These are phyloP conservation scores for Copidosoma floridanum DNA, from an alignment of 1,140 invertebrate species.

Conservation along the genomic window DNA sequence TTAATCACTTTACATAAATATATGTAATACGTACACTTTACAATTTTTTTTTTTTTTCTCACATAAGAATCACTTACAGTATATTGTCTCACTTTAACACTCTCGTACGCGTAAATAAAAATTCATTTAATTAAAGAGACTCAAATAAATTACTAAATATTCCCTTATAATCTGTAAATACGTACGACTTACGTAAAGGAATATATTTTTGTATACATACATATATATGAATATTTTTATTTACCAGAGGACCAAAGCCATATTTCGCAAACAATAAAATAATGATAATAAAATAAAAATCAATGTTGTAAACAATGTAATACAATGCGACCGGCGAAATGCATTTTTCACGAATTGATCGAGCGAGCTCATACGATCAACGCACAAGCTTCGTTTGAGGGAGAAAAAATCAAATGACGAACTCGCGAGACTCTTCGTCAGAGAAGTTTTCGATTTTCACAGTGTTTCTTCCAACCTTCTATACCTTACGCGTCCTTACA, in stretches of 20 bases:
- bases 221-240: too few relatives aligned
- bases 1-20: constrained; percentile 34
- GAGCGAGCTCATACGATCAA: constrained; percentile 7
- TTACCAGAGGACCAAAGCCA: too few relatives aligned
- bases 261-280: too few relatives aligned
- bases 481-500: background rate
- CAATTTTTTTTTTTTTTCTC: constrained; percentile 19
- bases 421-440: background rate
- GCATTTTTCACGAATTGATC: too few relatives aligned
- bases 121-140: constrained; percentile 18
- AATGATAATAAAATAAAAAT: too few relatives aligned
- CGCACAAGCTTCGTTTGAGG: constrained; percentile 1
- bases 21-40: constrained; percentile 20
- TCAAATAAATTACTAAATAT: constrained; percentile 31
- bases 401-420: background rate
- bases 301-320: too few relatives aligned
- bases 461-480: constrained; percentile 4
- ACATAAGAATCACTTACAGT: constrained; percentile 28
- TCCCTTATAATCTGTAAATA: background rate
- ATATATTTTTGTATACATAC: background rate
- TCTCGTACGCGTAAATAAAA: background rate
- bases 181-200: background rate
- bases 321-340: too few relatives aligned
- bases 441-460: background rate
- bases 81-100: constrained; percentile 34